Base-by-base conservation (phyloP, 2,797 vertebrate genomes). In the Myotis pilosus region DNA sequence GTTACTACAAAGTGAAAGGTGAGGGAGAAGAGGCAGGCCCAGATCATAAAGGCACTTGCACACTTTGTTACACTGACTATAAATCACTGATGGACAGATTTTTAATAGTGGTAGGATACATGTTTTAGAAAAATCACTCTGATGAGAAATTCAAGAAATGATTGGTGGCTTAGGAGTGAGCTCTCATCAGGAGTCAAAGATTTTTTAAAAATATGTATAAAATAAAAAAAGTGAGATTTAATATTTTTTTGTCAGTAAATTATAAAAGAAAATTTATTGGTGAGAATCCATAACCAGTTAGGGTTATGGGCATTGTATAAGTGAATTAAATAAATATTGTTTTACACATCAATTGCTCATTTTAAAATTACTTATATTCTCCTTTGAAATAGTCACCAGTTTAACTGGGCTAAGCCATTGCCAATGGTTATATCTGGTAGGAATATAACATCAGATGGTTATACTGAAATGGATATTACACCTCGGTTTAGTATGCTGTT, bases 231-330 rank as follows among this genome's bases (percentile, higher is more conserved):
- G 19, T 90, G 44, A 92, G 17, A 36, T 74, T 91, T 94, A 64
- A 55, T 79, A 22, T 10, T 89, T 89, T 86, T 93, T 91, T 68
- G 51, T 72, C 55, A 91, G 57, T 15, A 86, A 88, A 87, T 80
- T 79, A 41, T 44, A 85, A 92, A 88, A 6, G 23, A 22, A 85
- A 33, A 92, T 87, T 79, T 78, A 60, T 33, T 89, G 74, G 20
- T 82, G 8, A 92, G 36, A 87, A 88, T 62, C 25, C 20, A 71
- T 38, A 30, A 60, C 23, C 5, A 64, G 57, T 82, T 85, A 38
- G 12, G 19, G 22, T 94, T 76, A 33, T 57, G 16, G 44, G 28
- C 19, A 57, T 55, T 79, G 36, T 36, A 36, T 62, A 76, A 53
- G 5, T 41, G 25, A 86, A 91, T 20, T 62, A 84, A 75, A 30